phyloP scores from a whole-genome alignment of 2,888 invertebrate species.

The Heteromurus nitidus region DNA sequence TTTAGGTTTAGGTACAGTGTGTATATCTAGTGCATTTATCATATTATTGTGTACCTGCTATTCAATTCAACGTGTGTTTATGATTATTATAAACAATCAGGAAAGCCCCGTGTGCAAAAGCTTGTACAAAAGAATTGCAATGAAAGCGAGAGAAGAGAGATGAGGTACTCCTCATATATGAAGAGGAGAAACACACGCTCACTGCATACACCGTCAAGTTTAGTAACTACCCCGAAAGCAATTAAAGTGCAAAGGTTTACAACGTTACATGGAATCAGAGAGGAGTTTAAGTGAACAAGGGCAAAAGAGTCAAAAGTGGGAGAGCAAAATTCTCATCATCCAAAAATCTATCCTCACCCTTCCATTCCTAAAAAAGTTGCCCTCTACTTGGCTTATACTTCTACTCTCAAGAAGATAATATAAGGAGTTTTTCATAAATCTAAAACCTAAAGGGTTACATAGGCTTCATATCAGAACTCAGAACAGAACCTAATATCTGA shows the following conservation, averaged over 20 bases:
- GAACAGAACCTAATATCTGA: too few species aligned
- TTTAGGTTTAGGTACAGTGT: neutral
- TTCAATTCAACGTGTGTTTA: neutral
- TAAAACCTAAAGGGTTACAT: too few species aligned
- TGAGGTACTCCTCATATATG: constrained; percentile 24
- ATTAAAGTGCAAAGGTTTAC: constrained; percentile 35
- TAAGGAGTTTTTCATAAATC: too few species aligned
- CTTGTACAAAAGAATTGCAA: neutral
- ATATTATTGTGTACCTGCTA: constrained; percentile 4
- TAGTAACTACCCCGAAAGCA: constrained; percentile 39
- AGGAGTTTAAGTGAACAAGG: constrained; percentile 41
- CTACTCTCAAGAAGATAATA: too few species aligned
- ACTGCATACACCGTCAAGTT: constrained; percentile 23
- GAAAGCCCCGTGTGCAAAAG: constrained; percentile 38
- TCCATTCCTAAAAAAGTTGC: constrained; percentile 24
- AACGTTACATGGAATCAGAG: neutral
- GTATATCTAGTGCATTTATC: neutral
- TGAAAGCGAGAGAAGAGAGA: neutral
- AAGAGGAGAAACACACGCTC: too few species aligned
- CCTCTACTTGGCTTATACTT: too few species aligned
- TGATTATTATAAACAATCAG: constrained; percentile 9
- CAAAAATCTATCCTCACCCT: constrained; percentile 28
- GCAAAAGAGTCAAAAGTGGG: constrained; percentile 52
- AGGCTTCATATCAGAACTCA: too few species aligned
- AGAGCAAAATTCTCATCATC: constrained; percentile 28